phyloP scores from a whole-genome alignment of 2,113 vertebrate species.

The Picathartes gymnocephalus region DNA sequence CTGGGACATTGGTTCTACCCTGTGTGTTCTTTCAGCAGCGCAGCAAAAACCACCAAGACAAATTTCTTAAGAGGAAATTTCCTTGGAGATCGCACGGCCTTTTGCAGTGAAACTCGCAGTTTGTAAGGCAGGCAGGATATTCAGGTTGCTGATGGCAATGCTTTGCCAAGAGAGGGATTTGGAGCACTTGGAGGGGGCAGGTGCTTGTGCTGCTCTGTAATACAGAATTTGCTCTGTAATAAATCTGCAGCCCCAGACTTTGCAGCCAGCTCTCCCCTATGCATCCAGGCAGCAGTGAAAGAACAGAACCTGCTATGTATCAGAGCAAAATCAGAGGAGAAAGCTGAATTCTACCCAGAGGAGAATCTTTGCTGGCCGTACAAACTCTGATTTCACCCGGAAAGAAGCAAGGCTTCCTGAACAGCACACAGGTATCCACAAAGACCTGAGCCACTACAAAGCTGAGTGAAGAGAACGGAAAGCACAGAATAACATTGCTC shows the following conservation, averaged over 20 bases:
- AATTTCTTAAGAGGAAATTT: not conserved
- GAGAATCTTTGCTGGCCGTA: not conserved
- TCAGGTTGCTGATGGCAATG: not conserved
- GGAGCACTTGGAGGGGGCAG: not conserved
- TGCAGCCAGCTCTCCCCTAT: not conserved
- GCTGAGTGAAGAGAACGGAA: not conserved
- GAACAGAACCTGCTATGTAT: not conserved
- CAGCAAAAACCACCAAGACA: not conserved
- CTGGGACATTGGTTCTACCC: not conserved
- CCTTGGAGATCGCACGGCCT: not conserved
- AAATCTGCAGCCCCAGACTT: not conserved
- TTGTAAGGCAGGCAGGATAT: not conserved
- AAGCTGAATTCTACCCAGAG: not conserved
- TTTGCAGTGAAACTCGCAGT: not conserved
- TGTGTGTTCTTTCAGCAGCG: accelerated
- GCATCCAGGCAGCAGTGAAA: not conserved
- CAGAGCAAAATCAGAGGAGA: not conserved
- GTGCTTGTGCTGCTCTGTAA: not conserved
- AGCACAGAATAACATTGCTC: not conserved
- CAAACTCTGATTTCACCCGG: not conserved
- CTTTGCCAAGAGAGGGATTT: not conserved
- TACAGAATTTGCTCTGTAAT: not conserved
- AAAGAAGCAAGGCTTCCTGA: not conserved
- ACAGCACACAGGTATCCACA: not conserved
- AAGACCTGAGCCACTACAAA: not conserved